Conservation (phyloP, 2,888 invertebrate species). For the Platerodrilus igneus region DNA sequence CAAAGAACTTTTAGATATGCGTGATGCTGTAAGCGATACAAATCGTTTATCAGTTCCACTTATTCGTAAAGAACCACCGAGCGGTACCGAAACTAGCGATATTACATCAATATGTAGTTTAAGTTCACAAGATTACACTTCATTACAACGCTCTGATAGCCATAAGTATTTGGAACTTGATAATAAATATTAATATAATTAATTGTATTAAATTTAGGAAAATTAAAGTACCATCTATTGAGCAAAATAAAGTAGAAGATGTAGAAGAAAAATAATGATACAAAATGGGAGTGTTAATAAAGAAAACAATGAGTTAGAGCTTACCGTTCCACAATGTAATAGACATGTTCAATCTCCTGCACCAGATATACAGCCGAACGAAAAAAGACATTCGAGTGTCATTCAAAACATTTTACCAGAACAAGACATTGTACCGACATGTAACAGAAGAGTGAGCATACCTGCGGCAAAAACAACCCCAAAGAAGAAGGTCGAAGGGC, state of each 20-base stretch:
- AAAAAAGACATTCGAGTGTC: constrained; percentile 20
- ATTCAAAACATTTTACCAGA: too few relatives aligned
- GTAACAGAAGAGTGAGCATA: constrained; percentile 36
- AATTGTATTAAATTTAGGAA: constrained; percentile 20
- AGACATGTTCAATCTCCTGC: too few relatives aligned
- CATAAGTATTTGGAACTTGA: constrained; percentile 39
- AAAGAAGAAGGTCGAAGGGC: constrained; percentile 50
- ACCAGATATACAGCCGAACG: constrained; percentile 21
- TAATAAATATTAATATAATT: constrained; percentile 5
- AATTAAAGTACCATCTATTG: constrained; percentile 27
- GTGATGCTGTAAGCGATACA: constrained; percentile 41
- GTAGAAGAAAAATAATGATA: constrained; percentile 13
- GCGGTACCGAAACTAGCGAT: constrained; percentile 66
- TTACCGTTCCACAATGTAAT: too few relatives aligned
- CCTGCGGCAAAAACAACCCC: constrained; percentile 41
- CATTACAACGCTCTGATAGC: constrained; percentile 54
- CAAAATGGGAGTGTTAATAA: constrained; percentile 29
- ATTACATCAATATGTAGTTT: constrained; percentile 69
- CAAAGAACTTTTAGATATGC: constrained; percentile 43
- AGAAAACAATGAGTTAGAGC: constrained; percentile 14
- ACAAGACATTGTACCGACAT: too few relatives aligned
- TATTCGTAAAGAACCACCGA: constrained; percentile 53
- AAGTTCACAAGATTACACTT: constrained; percentile 55
- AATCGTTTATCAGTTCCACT: constrained; percentile 48
- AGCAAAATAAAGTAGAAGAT: constrained; percentile 6